These are phyloP conservation scores for Piprites chloris DNA, from an alignment of 2,113 vertebrate species.

Conservation along the genomic window DNA sequence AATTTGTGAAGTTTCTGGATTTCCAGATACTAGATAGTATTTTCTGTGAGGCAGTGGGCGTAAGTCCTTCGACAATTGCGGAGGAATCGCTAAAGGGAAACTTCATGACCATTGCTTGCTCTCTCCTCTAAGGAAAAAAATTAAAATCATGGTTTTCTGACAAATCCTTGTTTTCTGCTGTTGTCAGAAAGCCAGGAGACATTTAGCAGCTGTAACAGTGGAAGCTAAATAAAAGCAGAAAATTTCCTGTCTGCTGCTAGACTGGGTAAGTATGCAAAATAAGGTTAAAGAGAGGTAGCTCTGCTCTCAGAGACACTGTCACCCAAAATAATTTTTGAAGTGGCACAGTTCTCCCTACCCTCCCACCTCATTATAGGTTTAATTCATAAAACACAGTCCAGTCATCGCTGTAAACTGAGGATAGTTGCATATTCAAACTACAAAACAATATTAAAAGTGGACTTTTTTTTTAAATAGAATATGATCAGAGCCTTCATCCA, in stretches of 20 bases:
- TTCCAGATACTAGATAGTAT: conserved; percentile 17
- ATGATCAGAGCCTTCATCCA: neutral
- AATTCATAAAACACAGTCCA: neutral
- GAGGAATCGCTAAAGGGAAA: neutral
- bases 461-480: neutral
- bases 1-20: conserved; percentile 18
- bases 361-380: neutral
- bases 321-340: neutral
- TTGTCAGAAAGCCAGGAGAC: conserved; percentile 42
- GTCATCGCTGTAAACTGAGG: neutral
- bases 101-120: neutral
- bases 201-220: conserved; percentile 37
- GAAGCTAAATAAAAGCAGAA: conserved; percentile 43
- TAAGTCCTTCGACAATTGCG: neutral
- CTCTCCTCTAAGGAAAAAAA: neutral
- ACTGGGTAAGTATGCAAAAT: neutral
- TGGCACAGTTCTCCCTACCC: neutral
- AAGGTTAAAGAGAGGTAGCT: neutral
- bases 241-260: neutral
- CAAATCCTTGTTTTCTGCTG: conserved; percentile 20
- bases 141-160: conserved; percentile 14
- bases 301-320: neutral
- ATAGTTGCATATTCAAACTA: neutral
- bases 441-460: neutral
- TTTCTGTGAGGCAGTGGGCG: neutral